phyloP scores from a whole-genome alignment of 2,113 vertebrate species.

The Atractosteus spatula region DNA sequence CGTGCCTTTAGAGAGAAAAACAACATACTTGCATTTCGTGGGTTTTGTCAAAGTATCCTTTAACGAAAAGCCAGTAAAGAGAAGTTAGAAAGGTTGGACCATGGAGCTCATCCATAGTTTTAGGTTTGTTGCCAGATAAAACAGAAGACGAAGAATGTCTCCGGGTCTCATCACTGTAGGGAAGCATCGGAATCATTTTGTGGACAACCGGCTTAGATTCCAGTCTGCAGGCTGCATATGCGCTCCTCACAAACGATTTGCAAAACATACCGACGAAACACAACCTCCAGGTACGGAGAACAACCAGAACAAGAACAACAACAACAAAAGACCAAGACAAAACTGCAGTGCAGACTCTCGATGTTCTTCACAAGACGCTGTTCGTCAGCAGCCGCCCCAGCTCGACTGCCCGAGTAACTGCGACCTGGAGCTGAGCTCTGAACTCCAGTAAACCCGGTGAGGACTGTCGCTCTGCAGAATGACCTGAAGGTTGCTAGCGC shows the following conservation, averaged over 20 bases:
- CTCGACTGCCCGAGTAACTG: too few species aligned
- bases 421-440: too few species aligned
- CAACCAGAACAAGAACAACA: too few species aligned
- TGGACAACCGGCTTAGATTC: not conserved
- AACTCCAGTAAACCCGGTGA: too few species aligned
- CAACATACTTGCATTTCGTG: slow-evolving; percentile 64
- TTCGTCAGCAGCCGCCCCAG: too few species aligned
- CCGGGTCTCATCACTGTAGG: fast-evolving
- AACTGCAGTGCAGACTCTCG: too few species aligned
- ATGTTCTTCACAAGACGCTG: too few species aligned
- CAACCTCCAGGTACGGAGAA: too few species aligned
- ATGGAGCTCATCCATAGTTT: slow-evolving; percentile 52
- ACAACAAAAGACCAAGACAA: too few species aligned
- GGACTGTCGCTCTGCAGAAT: too few species aligned
- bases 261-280: slow-evolving; percentile 37
- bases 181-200: not conserved
- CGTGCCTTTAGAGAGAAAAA: not conserved
- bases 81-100: slow-evolving; percentile 54
- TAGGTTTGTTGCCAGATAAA: slow-evolving; percentile 30
- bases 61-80: slow-evolving; percentile 63
- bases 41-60: slow-evolving; percentile 54
- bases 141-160: slow-evolving; percentile 2
- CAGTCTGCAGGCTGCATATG: slow-evolving; percentile 5
- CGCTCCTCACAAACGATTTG: slow-evolving; percentile 12
- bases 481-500: too few species aligned